Percentiles rank a stretch among this genome's conserved stretches.
Evolutionary conservation across 2,113 vertebrate genomes (phyloP).

Genomic region (Barbus barbus): DNA sequence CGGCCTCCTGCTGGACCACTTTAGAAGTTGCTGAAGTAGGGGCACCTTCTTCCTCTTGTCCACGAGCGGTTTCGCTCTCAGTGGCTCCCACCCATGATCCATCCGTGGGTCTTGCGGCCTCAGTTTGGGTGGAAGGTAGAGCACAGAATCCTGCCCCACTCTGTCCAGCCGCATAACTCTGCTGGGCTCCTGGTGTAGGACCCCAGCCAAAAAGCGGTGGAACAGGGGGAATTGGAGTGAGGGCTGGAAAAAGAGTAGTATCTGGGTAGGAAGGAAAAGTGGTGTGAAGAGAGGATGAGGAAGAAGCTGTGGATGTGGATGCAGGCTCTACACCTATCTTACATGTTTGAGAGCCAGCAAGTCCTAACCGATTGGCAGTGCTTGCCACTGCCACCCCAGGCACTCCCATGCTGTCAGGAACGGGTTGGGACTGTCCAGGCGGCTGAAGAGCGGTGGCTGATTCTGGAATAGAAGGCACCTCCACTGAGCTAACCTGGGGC

Average conservation of each 20-base stretch:
- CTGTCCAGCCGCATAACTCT: slow-evolving; percentile 56
- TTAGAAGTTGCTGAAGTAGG: not conserved
- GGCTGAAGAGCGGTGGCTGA: slow-evolving; percentile 16
- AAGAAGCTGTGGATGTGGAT: not conserved
- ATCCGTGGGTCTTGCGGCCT: slow-evolving; percentile 37
- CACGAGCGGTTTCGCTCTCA: slow-evolving; percentile 3
- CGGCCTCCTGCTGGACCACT: slow-evolving; percentile 42
- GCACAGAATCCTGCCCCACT: slow-evolving; percentile 46
- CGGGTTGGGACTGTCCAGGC: not conserved
- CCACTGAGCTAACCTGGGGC: not conserved
- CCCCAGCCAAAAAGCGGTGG: slow-evolving; percentile 40
- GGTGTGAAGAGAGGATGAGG: slow-evolving; percentile 23
- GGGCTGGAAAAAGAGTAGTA: slow-evolving; percentile 53
- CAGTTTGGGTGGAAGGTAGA: slow-evolving; percentile 27
- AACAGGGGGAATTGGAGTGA: slow-evolving; percentile 59
- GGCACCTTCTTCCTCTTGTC: not conserved
- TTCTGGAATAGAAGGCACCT: slow-evolving; percentile 18
- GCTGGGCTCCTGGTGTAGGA: slow-evolving; percentile 53
- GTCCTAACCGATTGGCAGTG: not conserved
- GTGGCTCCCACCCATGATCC: not conserved
- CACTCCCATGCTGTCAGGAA: not conserved
- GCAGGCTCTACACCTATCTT: slow-evolving; percentile 51
- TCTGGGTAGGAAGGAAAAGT: slow-evolving; percentile 45
- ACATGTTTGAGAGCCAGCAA: slow-evolving; percentile 21
- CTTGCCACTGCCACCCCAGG: not conserved